A percentile compares a stretch with the other conserved stretches of the same genome.
These are phyloP conservation scores for Mimas tiliae DNA, from an alignment of 2,888 invertebrate species.

Conservation along the genomic window DNA sequence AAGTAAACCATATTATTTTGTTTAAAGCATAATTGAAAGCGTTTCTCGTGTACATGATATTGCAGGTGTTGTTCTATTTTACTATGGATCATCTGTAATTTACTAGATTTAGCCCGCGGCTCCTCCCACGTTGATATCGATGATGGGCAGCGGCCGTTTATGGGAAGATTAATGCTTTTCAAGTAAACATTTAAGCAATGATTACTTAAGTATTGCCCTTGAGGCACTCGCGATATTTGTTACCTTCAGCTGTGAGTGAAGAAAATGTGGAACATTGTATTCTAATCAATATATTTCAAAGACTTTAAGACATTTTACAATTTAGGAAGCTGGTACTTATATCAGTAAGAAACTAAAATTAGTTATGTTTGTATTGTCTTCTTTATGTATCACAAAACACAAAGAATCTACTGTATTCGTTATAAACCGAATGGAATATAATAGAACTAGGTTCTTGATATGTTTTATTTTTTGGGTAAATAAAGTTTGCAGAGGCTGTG, in stretches of 20 bases:
- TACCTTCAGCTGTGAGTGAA: neutral
- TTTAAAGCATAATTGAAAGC: conserved; percentile 15
- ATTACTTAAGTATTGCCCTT: conserved; percentile 2
- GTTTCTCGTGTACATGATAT: conserved; percentile 8
- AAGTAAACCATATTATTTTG: neutral
- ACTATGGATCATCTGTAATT: conserved; percentile 13
- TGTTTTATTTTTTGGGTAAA: neutral
- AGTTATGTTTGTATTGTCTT: too few relatives aligned
- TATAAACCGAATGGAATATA: too few relatives aligned
- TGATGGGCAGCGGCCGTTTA: conserved; percentile 11
- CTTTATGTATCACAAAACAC: too few relatives aligned
- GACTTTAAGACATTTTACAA: neutral
- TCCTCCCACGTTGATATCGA: neutral
- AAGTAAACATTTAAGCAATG: conserved; percentile 1
- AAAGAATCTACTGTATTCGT: too few relatives aligned
- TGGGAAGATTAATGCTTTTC: conserved; percentile 17
- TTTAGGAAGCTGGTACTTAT: too few relatives aligned
- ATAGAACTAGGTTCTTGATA: too few relatives aligned
- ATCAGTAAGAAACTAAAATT: too few relatives aligned
- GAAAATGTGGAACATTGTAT: neutral
- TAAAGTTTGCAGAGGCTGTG: neutral
- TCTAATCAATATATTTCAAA: conserved; percentile 1
- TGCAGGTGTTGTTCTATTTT: conserved; percentile 3
- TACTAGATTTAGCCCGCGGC: conserved; percentile 19
- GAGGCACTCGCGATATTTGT: neutral